phyloP scores from a whole-genome alignment of 2,113 vertebrate genomes.

The Colius striatus region DNA sequence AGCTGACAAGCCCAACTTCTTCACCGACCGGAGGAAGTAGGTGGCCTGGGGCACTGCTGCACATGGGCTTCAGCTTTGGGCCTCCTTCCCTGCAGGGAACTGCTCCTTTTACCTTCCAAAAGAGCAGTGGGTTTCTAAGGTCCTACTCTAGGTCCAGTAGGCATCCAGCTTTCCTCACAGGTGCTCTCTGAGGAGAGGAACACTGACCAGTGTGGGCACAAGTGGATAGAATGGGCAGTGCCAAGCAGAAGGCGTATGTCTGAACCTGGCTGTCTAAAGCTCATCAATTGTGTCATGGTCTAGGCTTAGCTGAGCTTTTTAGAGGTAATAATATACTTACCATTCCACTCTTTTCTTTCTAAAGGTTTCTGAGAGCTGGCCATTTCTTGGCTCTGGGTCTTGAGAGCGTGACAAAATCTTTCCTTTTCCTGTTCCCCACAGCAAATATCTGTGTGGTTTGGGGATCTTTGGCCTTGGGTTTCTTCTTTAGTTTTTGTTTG shows the following conservation, averaged over 20 bases:
- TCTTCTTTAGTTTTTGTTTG: not conserved
- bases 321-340: not conserved
- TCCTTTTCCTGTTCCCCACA: not conserved
- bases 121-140: not conserved
- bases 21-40: constrained; percentile 82
- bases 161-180: not conserved
- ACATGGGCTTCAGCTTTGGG: not conserved
- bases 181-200: not conserved
- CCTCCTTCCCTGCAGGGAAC: not conserved
- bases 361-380: not conserved
- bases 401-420: not conserved
- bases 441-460: not conserved
- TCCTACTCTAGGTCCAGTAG: not conserved
- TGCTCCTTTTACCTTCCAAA: not conserved
- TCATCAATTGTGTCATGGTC: not conserved
- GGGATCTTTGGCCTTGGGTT: not conserved
- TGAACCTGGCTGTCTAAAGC: not conserved
- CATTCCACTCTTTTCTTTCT: too few relatives aligned
- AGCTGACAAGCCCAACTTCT: constrained; percentile 84
- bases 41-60: not conserved
- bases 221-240: not conserved
- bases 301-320: not conserved
- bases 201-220: not conserved
- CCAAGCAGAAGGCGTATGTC: not conserved
- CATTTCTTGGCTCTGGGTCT: not conserved